Conservation (phyloP, 2,113 vertebrate genomes). For the Oenanthe oenanthe region DNA sequence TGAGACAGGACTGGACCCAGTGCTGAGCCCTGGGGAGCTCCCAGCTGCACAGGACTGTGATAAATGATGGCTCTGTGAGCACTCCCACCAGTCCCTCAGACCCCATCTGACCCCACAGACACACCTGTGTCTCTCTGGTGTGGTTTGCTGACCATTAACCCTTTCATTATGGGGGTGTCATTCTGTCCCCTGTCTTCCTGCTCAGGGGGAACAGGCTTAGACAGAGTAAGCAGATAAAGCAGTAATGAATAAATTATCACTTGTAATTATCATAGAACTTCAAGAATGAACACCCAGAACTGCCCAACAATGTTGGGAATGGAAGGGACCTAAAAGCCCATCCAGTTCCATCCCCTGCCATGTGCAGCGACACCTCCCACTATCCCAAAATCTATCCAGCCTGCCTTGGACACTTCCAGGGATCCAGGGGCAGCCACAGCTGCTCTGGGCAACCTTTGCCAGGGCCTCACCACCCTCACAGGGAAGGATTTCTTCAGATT, state of each 20-base stretch:
- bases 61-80: not conserved
- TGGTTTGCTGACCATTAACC: not conserved
- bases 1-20: not conserved
- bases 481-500: not conserved
- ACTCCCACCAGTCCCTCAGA: not conserved
- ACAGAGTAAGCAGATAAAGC: not conserved
- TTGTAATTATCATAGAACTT: not conserved
- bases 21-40: not conserved
- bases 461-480: not conserved
- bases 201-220: not conserved
- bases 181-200: not conserved
- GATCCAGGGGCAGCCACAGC: not conserved
- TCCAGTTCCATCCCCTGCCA: not conserved
- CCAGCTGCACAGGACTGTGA: not conserved
- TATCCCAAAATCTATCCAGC: accelerated
- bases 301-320: too few species aligned
- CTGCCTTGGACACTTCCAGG: not conserved
- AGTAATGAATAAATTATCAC: not conserved
- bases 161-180: not conserved
- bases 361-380: not conserved
- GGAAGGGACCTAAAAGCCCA: not conserved
- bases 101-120: not conserved
- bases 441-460: not conserved
- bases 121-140: not conserved
- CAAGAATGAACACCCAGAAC: not conserved